These are phyloP conservation scores for Exephanes ischioxanthus DNA, from an alignment of 2,888 invertebrate species.

Conservation along the genomic window DNA sequence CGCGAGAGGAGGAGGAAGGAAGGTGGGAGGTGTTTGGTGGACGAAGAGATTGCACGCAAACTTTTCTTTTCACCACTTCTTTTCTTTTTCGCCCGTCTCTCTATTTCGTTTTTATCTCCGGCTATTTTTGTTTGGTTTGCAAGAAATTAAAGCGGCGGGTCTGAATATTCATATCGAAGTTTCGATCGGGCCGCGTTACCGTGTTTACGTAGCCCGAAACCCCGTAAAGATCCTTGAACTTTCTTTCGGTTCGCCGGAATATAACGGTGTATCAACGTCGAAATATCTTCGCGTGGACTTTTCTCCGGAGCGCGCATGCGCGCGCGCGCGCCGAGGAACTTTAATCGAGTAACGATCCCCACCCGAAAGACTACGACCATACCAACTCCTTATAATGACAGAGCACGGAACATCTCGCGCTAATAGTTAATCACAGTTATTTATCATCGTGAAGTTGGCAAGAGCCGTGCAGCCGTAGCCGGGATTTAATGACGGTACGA, in stretches of 20 bases:
- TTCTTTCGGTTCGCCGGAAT: slow-evolving; percentile 44
- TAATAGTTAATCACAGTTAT: slow-evolving; percentile 59
- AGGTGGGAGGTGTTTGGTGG: slow-evolving; percentile 22
- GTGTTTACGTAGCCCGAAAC: not conserved
- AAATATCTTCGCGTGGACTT: slow-evolving; percentile 39
- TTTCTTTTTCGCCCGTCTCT: not conserved
- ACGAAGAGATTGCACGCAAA: not conserved
- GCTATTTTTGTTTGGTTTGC: slow-evolving; percentile 14
- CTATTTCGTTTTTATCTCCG: not conserved
- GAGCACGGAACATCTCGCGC: slow-evolving; percentile 13
- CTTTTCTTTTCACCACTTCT: slow-evolving; percentile 7
- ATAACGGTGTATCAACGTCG: slow-evolving; percentile 48
- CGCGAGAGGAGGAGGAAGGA: slow-evolving; percentile 39
- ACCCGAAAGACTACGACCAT: not conserved
- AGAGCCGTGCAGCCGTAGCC: not conserved
- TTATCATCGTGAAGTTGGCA: slow-evolving; percentile 36
- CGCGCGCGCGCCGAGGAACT: slow-evolving; percentile 25
- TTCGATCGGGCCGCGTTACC: slow-evolving; percentile 3
- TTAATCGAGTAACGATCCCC: slow-evolving; percentile 55
- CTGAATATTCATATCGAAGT: slow-evolving; percentile 6
- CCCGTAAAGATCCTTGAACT: slow-evolving; percentile 15
- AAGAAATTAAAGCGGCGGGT: not conserved
- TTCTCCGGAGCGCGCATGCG: slow-evolving; percentile 18
- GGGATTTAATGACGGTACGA: slow-evolving; percentile 35
- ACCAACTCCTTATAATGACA: slow-evolving; percentile 14